Percentiles rank a stretch among this genome's conserved stretches.
These are phyloP conservation scores for Mimas tiliae DNA, from an alignment of 2,888 invertebrate species.

Conservation along the genomic window DNA sequence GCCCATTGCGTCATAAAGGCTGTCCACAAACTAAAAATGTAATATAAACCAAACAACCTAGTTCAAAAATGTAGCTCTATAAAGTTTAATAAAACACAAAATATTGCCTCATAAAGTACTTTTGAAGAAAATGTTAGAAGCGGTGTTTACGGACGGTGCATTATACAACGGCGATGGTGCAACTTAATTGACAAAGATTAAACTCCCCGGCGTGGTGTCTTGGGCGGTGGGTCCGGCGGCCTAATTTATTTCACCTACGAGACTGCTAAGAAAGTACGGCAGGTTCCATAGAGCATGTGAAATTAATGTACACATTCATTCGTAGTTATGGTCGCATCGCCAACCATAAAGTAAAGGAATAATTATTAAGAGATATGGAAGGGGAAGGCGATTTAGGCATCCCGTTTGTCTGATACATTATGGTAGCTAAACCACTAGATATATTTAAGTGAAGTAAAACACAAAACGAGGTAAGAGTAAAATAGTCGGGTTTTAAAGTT, in stretches of 20 bases:
- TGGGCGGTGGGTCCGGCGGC: slow-evolving; percentile 37
- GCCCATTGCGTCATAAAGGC: no score
- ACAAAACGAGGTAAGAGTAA: neutral
- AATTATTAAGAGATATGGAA: no score
- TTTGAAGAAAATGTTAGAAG: slow-evolving; percentile 23
- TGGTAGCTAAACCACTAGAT: no score
- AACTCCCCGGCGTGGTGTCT: slow-evolving; percentile 32
- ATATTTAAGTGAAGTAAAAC: no score
- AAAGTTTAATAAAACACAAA: neutral
- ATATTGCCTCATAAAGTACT: neutral
- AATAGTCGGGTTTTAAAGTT: neutral
- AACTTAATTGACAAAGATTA: slow-evolving; percentile 51
- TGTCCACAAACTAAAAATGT: no score
- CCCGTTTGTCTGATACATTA: no score
- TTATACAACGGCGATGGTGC: no score
- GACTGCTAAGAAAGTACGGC: neutral
- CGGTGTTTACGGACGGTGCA: slow-evolving; percentile 34
- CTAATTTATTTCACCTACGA: slow-evolving; percentile 6
- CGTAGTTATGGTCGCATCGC: no score
- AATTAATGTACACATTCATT: no score
- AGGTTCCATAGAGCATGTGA: no score
- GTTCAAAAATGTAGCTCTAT: neutral
- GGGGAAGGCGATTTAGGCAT: no score
- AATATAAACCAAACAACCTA: neutral
- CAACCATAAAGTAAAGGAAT: no score